Conservation (phyloP, 1,140 invertebrate species). For the Gonioctena quinquepunctata region DNA sequence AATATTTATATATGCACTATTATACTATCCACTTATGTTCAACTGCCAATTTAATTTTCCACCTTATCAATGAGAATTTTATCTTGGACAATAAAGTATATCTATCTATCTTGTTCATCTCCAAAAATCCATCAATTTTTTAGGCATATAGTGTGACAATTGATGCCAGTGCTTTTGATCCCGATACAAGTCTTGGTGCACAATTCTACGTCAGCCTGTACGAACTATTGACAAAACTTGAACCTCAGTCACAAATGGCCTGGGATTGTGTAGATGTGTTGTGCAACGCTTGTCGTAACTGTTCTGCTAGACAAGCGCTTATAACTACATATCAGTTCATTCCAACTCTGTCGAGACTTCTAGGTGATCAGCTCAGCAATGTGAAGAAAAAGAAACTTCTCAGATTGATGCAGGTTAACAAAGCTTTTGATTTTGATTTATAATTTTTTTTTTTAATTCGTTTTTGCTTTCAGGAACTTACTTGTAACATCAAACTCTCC, state of each 20-base stretch:
- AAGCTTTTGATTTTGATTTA: constrained; percentile 42
- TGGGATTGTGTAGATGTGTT: constrained; percentile 69
- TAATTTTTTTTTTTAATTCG: too few species aligned
- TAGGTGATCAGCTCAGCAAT: constrained; percentile 59
- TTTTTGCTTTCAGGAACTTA: constrained; percentile 64
- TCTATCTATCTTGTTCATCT: constrained; percentile 8
- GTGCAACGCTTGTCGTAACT: constrained; percentile 63
- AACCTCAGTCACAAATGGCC: constrained; percentile 47
- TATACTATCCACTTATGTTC: not conserved
- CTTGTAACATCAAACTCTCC: constrained; percentile 70
- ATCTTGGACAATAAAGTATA: too few species aligned
- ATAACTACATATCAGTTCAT: constrained; percentile 72
- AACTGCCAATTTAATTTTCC: too few species aligned
- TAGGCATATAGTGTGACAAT: constrained; percentile 58
- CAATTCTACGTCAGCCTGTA: constrained; percentile 63
- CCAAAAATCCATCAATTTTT: constrained; percentile 16
- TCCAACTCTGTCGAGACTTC: constrained; percentile 63
- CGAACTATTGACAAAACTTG: constrained; percentile 53
- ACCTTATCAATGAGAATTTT: too few species aligned
- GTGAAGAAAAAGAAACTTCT: constrained; percentile 62
- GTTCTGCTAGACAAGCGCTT: constrained; percentile 62
- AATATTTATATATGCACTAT: too few species aligned
- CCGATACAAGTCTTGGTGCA: constrained; percentile 54
- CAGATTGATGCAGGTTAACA: constrained; percentile 60
- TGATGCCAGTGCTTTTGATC: constrained; percentile 61